phyloP scores from a whole-genome alignment of 2,113 vertebrate genomes.

The Pan troglodytes region NHGRI_mPanTro3-v2.1_pri NC_072411.2:81978001-81978500 shows the following conservation, averaged over 20 bases:
- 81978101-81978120: background rate
- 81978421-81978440: background rate
- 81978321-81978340: background rate
- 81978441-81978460: background rate
- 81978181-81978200: background rate
- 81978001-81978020: conserved; percentile 36
- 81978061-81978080: conserved; percentile 26
- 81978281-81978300: conserved; percentile 16
- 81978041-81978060: conserved; percentile 56
- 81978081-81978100: conserved; percentile 40
- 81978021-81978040: conserved; percentile 3
- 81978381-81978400: conserved; percentile 20
- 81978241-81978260: background rate
- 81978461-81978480: conserved; percentile 57
- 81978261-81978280: conserved; percentile 30
- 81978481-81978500: conserved; percentile 58
- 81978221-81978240: background rate
- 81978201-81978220: conserved; percentile 15
- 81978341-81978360: background rate
- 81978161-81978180: background rate
- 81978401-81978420: conserved; percentile 38
- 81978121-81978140: background rate
- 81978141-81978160: background rate
- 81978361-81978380: conserved; percentile 32
- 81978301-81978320: background rate